Evolutionary conservation across 2,797 vertebrate genomes (phyloP).

Genomic region (Rousettus madagascariensis): DNA sequence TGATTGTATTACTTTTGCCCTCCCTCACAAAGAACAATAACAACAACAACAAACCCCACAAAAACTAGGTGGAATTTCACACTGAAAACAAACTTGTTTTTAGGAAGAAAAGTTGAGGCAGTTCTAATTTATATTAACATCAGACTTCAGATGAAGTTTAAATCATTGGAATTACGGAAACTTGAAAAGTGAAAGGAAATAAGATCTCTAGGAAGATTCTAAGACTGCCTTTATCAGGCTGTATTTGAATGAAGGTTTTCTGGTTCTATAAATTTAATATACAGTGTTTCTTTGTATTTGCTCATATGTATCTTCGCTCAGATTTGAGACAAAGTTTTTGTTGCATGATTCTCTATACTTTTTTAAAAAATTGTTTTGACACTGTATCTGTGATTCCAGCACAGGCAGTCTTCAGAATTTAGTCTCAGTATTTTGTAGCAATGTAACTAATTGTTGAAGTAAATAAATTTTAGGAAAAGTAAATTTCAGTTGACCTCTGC

Average conservation of each 20-base stretch:
- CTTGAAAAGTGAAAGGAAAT: neutral
- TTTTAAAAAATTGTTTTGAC: neutral
- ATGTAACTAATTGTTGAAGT: conserved; percentile 6
- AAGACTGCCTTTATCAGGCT: neutral
- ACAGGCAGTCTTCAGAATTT: neutral
- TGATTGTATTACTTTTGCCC: neutral
- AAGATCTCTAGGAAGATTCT: neutral
- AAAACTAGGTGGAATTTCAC: neutral
- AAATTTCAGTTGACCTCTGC: neutral
- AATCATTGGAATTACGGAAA: neutral
- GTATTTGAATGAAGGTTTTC: neutral
- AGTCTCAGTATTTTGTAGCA: neutral
- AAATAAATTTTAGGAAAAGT: neutral
- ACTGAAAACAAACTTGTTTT: neutral
- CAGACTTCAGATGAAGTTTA: neutral
- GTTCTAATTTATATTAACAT: neutral
- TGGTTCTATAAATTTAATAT: neutral
- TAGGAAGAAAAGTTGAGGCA: neutral
- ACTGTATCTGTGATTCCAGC: neutral
- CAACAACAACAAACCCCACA: neutral
- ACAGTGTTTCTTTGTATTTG: neutral
- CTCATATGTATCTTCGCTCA: neutral
- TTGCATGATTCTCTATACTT: neutral
- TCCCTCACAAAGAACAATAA: neutral
- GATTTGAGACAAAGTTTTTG: neutral